Evolutionary conservation across 2,888 invertebrate genomes (phyloP), one percentile per base, ranked within the genome.

Genomic region (Apomyelois bistriatella): DNA sequence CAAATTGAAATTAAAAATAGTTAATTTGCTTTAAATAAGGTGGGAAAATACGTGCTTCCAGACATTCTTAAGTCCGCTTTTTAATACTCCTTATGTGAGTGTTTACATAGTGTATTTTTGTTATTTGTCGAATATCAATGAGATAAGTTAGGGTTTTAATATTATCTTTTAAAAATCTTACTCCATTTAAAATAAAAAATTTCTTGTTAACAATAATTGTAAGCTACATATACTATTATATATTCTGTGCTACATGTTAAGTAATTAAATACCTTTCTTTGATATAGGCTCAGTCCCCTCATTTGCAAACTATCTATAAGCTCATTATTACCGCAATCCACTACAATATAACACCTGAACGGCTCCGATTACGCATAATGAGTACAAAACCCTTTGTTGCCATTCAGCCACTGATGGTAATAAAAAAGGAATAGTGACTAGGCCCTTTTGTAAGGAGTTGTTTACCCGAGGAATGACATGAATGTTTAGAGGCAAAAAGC

Each of bases 311-410:
- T 65, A 61, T 70, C 69, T 64, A 58, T 75, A 79, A 83, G 70
- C 76, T 77, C 72, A 82, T 86, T 85, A 85, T 76, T 76, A 64
- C 60, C 71, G 62, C 65, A 66, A 66, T 67, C 65, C 58, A 58
- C 74, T 70, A 82, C 74, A 84, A 85, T 86, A 82, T 79, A 84
- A 85, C 89, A 89, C 89, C 89, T 88, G 89, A 87, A 70, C 72
- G 76, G 71, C 64, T 79, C 74, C 74, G 82, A 85, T 87, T 83
- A 83, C 70, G 66, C 68, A 82, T 85, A 86, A 89, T 83, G 81
- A 81, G 78, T 68, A 82, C 74, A 82, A 79, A 78, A 74, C 79
- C 83, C 74, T 82, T 89, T 88, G 84, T 84, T 70, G 65, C 72
- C 72, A 81, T 85, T 85, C 82, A 83, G 74, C 82, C 81, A 82